phyloP scores from a whole-genome alignment of 2,113 vertebrate species.

The Callocephalon fimbriatum region DNA sequence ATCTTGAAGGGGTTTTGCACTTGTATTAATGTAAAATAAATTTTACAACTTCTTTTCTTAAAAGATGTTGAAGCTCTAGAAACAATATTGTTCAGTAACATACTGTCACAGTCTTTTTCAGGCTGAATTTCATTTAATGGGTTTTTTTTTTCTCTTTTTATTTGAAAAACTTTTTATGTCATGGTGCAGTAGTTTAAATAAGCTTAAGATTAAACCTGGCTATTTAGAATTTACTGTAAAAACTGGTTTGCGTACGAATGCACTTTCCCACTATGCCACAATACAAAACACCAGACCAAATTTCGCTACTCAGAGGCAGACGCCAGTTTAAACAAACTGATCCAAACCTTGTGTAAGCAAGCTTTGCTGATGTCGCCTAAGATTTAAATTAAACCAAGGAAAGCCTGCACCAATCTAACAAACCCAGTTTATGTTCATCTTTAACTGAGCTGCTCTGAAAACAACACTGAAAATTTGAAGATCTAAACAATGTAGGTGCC shows the following conservation, averaged over 20 bases:
- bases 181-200: constrained; percentile 37
- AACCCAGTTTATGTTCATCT: background rate
- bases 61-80: constrained; percentile 3
- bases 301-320: background rate
- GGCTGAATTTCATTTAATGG: constrained; percentile 27
- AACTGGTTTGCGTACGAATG: background rate
- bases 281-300: background rate
- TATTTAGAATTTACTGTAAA: constrained; percentile 33
- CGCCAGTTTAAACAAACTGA: background rate
- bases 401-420: background rate
- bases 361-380: background rate
- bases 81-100: background rate
- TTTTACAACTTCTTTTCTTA: constrained; percentile 50
- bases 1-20: background rate
- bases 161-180: background rate
- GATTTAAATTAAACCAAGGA: background rate
- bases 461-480: background rate
- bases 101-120: background rate
- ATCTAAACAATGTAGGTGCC: background rate
- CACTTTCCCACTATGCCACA: background rate
- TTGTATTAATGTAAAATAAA: constrained; percentile 9
- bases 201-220: constrained; percentile 30
- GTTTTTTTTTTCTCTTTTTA: background rate
- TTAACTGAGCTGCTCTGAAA: background rate
- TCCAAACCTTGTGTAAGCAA: background rate